phyloP scores from a whole-genome alignment of 2,888 invertebrate species.

The Mimachlamys varia region DNA sequence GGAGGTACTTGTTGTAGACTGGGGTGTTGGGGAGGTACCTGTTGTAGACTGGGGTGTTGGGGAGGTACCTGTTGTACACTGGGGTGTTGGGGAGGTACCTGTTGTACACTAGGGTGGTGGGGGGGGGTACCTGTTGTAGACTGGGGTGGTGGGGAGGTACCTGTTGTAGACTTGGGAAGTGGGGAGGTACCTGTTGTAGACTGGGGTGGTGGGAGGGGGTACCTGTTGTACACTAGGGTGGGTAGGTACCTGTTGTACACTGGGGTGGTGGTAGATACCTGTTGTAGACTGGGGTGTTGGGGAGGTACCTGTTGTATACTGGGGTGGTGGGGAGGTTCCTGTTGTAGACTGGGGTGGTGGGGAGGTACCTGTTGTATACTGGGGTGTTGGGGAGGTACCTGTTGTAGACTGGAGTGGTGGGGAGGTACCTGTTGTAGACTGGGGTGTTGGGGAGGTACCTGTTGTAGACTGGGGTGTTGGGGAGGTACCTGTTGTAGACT shows the following conservation, averaged over 20 bases:
- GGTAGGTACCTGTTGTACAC: background rate
- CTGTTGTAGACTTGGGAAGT: background rate
- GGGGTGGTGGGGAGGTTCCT: background rate
- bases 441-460: background rate
- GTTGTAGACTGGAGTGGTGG: conserved; percentile 16
- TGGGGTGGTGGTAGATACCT: background rate
- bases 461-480: background rate
- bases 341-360: background rate
- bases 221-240: background rate
- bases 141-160: background rate
- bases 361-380: too few relatives aligned
- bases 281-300: background rate
- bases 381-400: too few relatives aligned
- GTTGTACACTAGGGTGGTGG: background rate
- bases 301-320: background rate
- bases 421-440: background rate
- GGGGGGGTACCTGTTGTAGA: conserved; percentile 2
- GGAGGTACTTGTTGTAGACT: background rate
- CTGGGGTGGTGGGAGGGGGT: background rate
- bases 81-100: background rate
- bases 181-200: background rate
- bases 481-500: background rate
- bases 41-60: background rate
- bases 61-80: conserved; percentile 14
- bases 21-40: background rate